Conservation (phyloP, 37 sponge, comb jelly and placozoan species). For the Bolinopsis microptera region DNA sequence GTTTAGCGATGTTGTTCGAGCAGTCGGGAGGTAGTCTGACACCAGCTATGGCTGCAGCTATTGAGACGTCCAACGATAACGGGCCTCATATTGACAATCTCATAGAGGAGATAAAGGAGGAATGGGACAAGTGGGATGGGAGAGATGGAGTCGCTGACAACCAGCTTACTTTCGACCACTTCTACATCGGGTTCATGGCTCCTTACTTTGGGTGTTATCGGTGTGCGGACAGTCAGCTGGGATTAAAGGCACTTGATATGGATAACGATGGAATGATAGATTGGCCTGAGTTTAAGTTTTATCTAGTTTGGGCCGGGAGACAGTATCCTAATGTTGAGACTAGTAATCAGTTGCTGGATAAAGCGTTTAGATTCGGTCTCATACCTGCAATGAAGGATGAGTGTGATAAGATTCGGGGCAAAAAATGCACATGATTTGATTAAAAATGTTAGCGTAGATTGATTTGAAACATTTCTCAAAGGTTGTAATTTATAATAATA, state of each 20-base stretch:
- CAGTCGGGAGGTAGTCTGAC: constrained; percentile 81
- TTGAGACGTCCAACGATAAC: constrained; percentile 64
- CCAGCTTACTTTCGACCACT: constrained; percentile 74
- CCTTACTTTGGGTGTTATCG: constrained; percentile 89
- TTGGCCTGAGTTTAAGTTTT: constrained; percentile 83
- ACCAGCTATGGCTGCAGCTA: constrained; percentile 68
- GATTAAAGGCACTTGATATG: constrained; percentile 80
- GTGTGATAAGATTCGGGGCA: neutral
- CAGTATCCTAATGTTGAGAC: constrained; percentile 73
- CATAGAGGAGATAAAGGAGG: constrained; percentile 69
- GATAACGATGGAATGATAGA: constrained; percentile 77
- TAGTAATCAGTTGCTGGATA: constrained; percentile 69
- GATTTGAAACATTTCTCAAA: too few relatives aligned
- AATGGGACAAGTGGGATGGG: constrained; percentile 81
- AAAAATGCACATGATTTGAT: too few relatives aligned
- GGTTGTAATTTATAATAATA: too few relatives aligned
- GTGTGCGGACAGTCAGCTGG: constrained; percentile 71
- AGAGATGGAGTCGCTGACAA: constrained; percentile 69
- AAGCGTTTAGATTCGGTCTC: constrained; percentile 78
- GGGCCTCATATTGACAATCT: constrained; percentile 66
- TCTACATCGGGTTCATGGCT: constrained; percentile 86
- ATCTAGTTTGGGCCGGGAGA: constrained; percentile 81
- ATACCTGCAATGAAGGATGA: constrained; percentile 86
- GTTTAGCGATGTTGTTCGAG: constrained; percentile 76
- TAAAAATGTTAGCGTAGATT: too few relatives aligned